Evolutionary conservation across 2,113 vertebrate species (phyloP).

Genomic region (Patagioenas fasciata): DNA sequence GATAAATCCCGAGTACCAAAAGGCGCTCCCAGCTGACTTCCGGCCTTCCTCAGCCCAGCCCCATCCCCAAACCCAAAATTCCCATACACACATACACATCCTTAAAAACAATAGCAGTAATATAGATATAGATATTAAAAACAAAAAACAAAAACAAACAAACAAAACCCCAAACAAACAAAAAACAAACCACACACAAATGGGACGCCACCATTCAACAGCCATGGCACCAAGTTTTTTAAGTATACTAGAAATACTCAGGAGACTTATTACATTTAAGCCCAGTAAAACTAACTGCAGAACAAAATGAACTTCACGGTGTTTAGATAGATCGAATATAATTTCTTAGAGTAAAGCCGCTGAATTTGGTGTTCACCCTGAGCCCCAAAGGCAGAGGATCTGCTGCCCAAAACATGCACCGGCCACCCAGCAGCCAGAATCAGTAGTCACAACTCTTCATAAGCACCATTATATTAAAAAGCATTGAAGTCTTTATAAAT

Average conservation of each 20-base stretch:
- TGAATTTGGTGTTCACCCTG: not conserved
- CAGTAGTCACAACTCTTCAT: not conserved
- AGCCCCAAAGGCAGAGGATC: not conserved
- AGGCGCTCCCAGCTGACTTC: not conserved
- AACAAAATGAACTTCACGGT: not conserved
- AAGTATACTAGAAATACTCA: not conserved
- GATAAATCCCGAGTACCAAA: slow-evolving; percentile 23
- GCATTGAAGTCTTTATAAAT: not conserved
- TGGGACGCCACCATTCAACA: not conserved
- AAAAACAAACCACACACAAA: not conserved
- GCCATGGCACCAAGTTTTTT: not conserved
- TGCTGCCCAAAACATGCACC: not conserved
- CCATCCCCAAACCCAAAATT: not conserved
- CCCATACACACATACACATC: not conserved
- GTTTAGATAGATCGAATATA: slow-evolving; percentile 31
- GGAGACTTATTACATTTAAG: slow-evolving; percentile 8
- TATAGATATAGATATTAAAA: not conserved
- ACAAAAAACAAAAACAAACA: too few relatives aligned
- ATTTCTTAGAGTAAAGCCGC: slow-evolving; percentile 26
- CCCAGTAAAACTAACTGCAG: slow-evolving; percentile 28
- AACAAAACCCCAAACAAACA: not conserved
- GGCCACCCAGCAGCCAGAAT: not conserved
- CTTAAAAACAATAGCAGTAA: not conserved
- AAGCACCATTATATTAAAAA: not conserved
- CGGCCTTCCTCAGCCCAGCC: not conserved